Conservation (phyloP, 2,797 vertebrate genomes). For the Chlorospingus flavigularis region DNA sequence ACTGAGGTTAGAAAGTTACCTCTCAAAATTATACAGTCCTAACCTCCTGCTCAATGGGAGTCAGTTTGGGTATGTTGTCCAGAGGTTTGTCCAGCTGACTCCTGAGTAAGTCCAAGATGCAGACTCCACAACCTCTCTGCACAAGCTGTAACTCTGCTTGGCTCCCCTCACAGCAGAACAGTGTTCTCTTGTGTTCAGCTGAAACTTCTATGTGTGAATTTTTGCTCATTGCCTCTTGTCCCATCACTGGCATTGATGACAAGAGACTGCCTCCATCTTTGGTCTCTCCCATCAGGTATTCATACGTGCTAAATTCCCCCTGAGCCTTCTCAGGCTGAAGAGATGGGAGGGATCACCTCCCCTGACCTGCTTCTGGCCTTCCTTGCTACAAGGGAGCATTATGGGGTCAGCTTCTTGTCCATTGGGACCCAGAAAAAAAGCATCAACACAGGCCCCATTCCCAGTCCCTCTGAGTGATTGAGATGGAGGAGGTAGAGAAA, state of each 20-base stretch:
- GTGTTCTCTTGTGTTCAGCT: background rate
- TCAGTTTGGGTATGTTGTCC: no score
- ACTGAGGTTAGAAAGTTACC: background rate
- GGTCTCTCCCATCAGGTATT: background rate
- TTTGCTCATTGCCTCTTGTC: background rate
- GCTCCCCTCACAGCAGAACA: background rate
- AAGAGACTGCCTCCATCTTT: background rate
- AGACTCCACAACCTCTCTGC: background rate
- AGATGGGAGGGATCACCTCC: background rate
- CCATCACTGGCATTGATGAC: background rate
- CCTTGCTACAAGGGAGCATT: background rate
- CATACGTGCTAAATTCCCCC: background rate
- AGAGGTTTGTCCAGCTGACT: background rate
- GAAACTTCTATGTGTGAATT: background rate
- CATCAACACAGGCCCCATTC: background rate
- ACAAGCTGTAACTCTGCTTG: background rate
- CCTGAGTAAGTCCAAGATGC: background rate
- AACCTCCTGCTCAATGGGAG: background rate
- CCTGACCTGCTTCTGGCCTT: background rate
- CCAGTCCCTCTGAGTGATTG: fast-evolving
- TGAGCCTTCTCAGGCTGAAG: background rate
- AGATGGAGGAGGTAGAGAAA: background rate
- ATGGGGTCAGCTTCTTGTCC: background rate
- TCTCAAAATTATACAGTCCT: background rate
- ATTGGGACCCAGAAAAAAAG: fast-evolving